Evolutionary conservation across 2,888 invertebrate genomes (phyloP), one percentile per base, ranked within the genome.

Genomic region (Nemapogon koenigi): DNA sequence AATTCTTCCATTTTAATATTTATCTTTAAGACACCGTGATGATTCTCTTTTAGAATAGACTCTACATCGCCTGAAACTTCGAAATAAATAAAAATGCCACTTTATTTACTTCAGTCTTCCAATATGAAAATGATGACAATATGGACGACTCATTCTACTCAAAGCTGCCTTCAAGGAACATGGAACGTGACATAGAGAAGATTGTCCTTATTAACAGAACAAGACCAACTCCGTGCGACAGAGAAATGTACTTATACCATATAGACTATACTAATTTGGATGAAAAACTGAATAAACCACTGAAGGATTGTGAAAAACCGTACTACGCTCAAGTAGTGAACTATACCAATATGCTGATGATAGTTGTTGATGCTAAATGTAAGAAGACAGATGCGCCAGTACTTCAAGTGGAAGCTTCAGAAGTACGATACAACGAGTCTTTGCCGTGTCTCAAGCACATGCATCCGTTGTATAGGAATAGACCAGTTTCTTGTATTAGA

Each of bases 141-240:
- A 61, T 60, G 1, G 71, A 73, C 40, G 75, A 76, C 19, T 51
- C 53, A 2, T 60, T 57, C 28, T 62, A 62, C 53, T 76, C 68
- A 42, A 68, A 63, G 55, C 69, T 78, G 2, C 59, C 75, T 1
- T 69, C 72, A 8, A 60, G 75, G 45, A 63, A 64, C 27, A 56
- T 78, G 48, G 81, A 86, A 51, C 64, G 84, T 48, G 71, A 83
- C 51, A 82, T 85, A 58, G 85, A 88, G 47, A 83, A 83, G 43
- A 67, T 83, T 6, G 82, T 89, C 2, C 71, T 86, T 35, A 85
- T 91, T 50, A 88, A 87, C 48, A 81, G 91, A 53, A 94, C 94
- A 0, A 81, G 89, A 30, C 91, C 91, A 1, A 88, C 90, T 39
- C 89, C 93, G 3, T 95, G 94, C 60, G 94, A 94, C 61, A 83